Percentiles rank a stretch among this genome's conserved stretches.
Evolutionary conservation across 2,797 vertebrate genomes (phyloP).

Genomic region (Rhabdomys pumilio): DNA sequence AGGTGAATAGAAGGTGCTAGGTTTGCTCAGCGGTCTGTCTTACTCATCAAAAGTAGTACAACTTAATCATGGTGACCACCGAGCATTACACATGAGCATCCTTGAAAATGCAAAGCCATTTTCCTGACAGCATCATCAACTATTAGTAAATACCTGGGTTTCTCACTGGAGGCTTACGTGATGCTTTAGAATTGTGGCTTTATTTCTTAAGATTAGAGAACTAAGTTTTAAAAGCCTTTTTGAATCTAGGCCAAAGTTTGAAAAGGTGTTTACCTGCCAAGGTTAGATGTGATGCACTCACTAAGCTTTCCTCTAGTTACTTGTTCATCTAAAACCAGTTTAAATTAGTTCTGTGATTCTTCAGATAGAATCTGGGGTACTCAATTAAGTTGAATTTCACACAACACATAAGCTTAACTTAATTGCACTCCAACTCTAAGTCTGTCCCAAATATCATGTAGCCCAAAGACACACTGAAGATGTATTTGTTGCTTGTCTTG

Average conservation of each 20-base stretch:
- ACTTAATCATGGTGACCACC: background rate
- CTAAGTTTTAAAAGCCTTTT: background rate
- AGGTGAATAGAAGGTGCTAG: background rate
- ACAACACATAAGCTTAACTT: background rate
- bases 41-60: background rate
- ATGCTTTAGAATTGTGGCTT: background rate
- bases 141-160: background rate
- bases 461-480: background rate
- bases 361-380: background rate
- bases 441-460: background rate
- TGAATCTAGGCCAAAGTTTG: background rate
- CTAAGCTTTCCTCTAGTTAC: background rate
- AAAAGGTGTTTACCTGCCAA: background rate
- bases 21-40: constrained; percentile 25
- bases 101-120: background rate
- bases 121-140: background rate
- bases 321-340: constrained; percentile 3
- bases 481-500: background rate
- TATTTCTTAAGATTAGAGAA: background rate
- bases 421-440: background rate
- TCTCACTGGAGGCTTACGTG: background rate
- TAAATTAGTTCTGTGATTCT: background rate
- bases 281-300: background rate
- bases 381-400: background rate
- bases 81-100: background rate